Percentiles rank a stretch among this genome's conserved stretches.
These are phyloP conservation scores for Eupithecia abbreviata DNA, from an alignment of 2,888 invertebrate genomes.

Conservation along the genomic window DNA sequence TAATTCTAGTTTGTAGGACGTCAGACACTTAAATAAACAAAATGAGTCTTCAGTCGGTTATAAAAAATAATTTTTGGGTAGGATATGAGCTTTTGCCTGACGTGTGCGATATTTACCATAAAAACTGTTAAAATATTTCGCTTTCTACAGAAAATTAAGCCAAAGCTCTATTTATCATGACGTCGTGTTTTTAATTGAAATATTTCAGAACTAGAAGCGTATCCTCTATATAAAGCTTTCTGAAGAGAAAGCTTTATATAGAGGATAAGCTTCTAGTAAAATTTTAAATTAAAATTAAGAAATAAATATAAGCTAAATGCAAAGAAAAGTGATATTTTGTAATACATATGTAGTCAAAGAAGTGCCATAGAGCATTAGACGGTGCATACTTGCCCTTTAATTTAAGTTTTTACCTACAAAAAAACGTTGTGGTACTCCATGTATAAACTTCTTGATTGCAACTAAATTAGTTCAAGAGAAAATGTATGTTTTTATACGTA, in stretches of 20 bases:
- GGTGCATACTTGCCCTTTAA: constrained; percentile 14
- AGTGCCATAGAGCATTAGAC: constrained; percentile 59
- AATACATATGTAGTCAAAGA: constrained; percentile 56
- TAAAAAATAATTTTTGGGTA: neutral
- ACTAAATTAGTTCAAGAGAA: neutral
- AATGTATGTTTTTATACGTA: neutral
- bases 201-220: constrained; percentile 1
- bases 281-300: constrained; percentile 10
- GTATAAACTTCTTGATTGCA: neutral
- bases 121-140: neutral
- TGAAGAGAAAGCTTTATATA: too few species aligned
- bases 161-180: neutral
- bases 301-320: constrained; percentile 40
- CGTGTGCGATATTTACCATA: neutral
- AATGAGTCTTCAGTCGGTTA: neutral
- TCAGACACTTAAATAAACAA: neutral
- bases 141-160: neutral
- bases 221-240: constrained; percentile 11
- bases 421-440: neutral
- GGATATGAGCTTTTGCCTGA: neutral
- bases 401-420: constrained; percentile 13
- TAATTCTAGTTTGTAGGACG: too few species aligned
- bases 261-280: too few species aligned
- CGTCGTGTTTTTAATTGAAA: neutral
- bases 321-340: constrained; percentile 60